Evolutionary conservation across 2,113 vertebrate species (phyloP).

Genomic region (Craseonycteris thonglongyai): DNA sequence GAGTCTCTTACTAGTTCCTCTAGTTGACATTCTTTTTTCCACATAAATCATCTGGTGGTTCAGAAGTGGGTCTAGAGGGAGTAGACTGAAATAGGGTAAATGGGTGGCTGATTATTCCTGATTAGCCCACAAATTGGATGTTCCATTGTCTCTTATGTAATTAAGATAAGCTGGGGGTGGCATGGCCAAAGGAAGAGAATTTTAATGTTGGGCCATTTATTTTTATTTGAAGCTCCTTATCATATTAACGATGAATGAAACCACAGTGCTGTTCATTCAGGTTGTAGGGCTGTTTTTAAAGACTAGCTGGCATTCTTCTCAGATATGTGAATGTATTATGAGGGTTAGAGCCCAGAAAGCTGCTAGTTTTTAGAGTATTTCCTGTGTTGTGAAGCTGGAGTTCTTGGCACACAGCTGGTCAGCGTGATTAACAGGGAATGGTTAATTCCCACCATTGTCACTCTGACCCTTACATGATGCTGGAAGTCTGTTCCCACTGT

Average conservation of each 20-base stretch:
- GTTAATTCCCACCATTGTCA: background rate
- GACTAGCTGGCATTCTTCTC: conserved; percentile 2
- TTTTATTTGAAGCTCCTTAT: conserved; percentile 36
- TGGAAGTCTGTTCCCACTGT: background rate
- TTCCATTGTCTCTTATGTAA: conserved; percentile 33
- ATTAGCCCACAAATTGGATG: conserved; percentile 20
- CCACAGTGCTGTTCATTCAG: background rate
- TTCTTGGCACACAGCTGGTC: conserved; percentile 14
- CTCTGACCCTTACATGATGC: background rate
- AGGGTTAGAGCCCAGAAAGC: background rate
- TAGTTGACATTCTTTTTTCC: conserved; percentile 3
- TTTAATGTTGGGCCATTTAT: conserved; percentile 31
- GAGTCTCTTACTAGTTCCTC: background rate
- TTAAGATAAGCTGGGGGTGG: conserved; percentile 20
- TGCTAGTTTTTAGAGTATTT: conserved; percentile 21
- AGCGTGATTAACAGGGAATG: background rate
- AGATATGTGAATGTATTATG: background rate
- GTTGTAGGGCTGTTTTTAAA: conserved; percentile 17
- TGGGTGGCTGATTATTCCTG: background rate
- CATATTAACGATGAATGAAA: background rate
- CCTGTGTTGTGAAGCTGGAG: background rate
- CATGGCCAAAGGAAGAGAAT: conserved; percentile 32
- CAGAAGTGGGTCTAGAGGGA: background rate
- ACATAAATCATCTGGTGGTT: background rate
- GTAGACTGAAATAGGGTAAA: background rate